Conservation (phyloP, 2,888 invertebrate genomes). For the Schizotus pectinicornis region DNA sequence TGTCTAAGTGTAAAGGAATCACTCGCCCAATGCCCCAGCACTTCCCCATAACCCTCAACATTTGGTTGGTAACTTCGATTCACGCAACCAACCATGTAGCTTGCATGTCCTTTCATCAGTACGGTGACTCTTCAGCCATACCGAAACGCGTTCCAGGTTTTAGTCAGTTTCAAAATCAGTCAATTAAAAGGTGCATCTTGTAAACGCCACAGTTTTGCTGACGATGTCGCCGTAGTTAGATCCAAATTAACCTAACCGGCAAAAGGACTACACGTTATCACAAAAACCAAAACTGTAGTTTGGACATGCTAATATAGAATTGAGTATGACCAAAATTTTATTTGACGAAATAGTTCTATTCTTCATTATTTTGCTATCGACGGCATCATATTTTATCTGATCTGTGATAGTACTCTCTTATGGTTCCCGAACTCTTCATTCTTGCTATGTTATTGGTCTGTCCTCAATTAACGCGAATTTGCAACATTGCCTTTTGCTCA, state of each 20-base stretch:
- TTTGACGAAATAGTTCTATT: constrained; percentile 1
- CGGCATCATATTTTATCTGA: constrained; percentile 6
- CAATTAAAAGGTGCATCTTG: constrained; percentile 27
- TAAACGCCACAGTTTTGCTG: constrained; percentile 7
- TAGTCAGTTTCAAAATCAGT: constrained; percentile 15
- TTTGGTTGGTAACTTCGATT: constrained; percentile 31
- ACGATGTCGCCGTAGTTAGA: constrained; percentile 17
- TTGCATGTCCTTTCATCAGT: constrained; percentile 30
- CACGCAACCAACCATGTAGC: constrained; percentile 37
- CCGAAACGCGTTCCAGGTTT: constrained; percentile 16
- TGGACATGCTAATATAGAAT: background rate
- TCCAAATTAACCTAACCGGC: constrained; percentile 36
- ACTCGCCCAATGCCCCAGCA: constrained; percentile 46
- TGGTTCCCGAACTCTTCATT: constrained; percentile 8
- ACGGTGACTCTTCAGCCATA: constrained; percentile 21
- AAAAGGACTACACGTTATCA: constrained; percentile 18
- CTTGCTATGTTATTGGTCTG: constrained; percentile 19
- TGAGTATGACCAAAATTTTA: background rate
- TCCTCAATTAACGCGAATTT: constrained; percentile 20
- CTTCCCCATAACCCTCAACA: constrained; percentile 31
- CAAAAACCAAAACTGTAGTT: background rate
- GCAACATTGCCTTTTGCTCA: constrained; percentile 2
- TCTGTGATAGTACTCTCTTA: constrained; percentile 26
- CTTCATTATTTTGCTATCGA: background rate
- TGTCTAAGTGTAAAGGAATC: constrained; percentile 57